Evolutionary conservation across 1,140 invertebrate genomes (phyloP), one percentile per base, ranked within the genome.

Genomic region (Heliconius eleuchia): DNA sequence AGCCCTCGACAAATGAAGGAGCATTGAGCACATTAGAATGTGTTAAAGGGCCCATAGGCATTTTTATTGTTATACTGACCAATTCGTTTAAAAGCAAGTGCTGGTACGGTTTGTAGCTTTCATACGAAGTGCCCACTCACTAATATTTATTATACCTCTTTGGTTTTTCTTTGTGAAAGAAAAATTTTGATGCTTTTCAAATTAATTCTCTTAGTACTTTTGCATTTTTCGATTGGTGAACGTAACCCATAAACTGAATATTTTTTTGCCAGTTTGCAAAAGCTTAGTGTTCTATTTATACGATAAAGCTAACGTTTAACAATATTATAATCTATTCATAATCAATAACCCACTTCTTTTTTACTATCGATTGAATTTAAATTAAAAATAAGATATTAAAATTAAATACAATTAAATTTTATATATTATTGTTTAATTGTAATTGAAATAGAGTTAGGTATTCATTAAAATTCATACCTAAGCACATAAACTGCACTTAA

Each of bases 31-130:
- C 88, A 92, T 92, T 92, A 92, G 89, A 92, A 93, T 92, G 91
- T 93, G 92, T 91, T 91, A 92, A 93, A 93, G 89, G 88, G 87
- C 89, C 88, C 86, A 90, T 90, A 89, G 85, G 83, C 86, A 87
- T 87, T 94, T 93, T 94, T 93, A 93, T 94, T 94, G 91, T 94
- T 94, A 93, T 92, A 88, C 88, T 86, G 87, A 89, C 90, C 92
- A 93, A 94, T 94, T 93, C 90, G 89, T 93, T 94, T 94, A 94
- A 94, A 94, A 94, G 92, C 91, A 83, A 90, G 86, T 90, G 88
- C 91, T 76, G 80, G 88, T 88, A 87, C 86, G 84, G 86, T 83
- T 86, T 87, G 87, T 88, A 89, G 72, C 80, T 57, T 79, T 83
- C 91, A 90, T 92, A 86, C 86, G 84, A 88, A 94, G 86, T 87